Conservation (phyloP, 2,888 invertebrate species). For the Catocala sponsa region DNA sequence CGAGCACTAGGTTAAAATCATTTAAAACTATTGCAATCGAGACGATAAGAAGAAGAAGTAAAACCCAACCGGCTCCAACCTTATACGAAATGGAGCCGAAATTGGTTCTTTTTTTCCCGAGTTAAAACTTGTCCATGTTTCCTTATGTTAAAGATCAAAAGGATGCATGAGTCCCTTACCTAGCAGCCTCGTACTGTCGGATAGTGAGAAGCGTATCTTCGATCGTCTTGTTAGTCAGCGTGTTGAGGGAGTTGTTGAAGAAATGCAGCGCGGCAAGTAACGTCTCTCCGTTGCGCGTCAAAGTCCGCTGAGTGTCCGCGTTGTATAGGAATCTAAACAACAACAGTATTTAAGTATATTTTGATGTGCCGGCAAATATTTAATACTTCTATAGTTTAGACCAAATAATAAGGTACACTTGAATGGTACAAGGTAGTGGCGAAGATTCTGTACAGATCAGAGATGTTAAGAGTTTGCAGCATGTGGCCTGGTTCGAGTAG, state of each 20-base stretch:
- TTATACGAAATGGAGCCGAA: too few relatives aligned
- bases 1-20: too few relatives aligned
- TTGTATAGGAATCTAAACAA: slow-evolving; percentile 93
- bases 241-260: slow-evolving; percentile 98
- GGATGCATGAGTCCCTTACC: slow-evolving; percentile 67
- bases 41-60: too few relatives aligned
- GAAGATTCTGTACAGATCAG: not conserved
- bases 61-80: too few relatives aligned
- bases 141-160: too few relatives aligned
- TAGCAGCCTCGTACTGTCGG: slow-evolving; percentile 89
- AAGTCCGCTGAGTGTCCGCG: slow-evolving; percentile 97
- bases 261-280: slow-evolving; percentile 97
- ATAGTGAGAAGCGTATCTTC: slow-evolving; percentile 95
- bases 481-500: not conserved
- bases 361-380: too few relatives aligned
- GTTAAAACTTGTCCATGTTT: too few relatives aligned
- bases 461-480: not conserved
- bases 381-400: too few relatives aligned
- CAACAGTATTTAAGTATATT: not conserved
- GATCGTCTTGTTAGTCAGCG: slow-evolving; percentile 98
- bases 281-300: slow-evolving; percentile 97
- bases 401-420: too few relatives aligned
- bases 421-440: not conserved
- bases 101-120: too few relatives aligned
- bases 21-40: too few relatives aligned